A percentile compares a stretch with the other conserved stretches of the same genome.
These are phyloP conservation scores for Tautogolabrus adspersus DNA, from an alignment of 2,113 vertebrate species.

Conservation along the genomic window DNA sequence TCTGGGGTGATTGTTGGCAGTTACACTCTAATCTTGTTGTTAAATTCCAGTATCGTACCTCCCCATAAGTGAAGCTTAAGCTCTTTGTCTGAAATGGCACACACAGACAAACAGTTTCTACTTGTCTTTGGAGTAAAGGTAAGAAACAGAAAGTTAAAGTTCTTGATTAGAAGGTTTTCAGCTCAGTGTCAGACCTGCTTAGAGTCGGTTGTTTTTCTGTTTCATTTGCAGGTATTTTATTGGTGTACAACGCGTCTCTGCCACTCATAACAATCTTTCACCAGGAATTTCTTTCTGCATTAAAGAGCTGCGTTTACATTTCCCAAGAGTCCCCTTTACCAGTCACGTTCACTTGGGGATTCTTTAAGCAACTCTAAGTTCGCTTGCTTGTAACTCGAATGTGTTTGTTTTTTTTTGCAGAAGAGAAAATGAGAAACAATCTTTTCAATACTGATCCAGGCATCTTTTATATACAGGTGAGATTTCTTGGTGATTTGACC, in stretches of 20 bases:
- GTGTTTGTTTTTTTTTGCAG: too few relatives aligned
- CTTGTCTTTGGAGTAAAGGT: not conserved
- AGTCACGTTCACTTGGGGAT: too few relatives aligned
- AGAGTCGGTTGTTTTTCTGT: not conserved
- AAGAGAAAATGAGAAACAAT: too few relatives aligned
- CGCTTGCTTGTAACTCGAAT: too few relatives aligned
- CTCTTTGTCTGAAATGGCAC: not conserved
- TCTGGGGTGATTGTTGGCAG: slow-evolving; percentile 18
- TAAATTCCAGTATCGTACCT: slow-evolving; percentile 9
- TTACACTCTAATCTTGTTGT: not conserved
- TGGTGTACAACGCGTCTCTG: too few relatives aligned
- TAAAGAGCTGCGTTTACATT: too few relatives aligned
- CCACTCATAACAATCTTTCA: not conserved
- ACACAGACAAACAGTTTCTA: not conserved
- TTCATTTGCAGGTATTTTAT: not conserved
- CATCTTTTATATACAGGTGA: too few relatives aligned
- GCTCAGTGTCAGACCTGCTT: not conserved
- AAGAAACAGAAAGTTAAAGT: not conserved
- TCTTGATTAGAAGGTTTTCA: not conserved
- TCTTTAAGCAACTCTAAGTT: too few relatives aligned
- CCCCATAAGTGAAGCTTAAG: too few relatives aligned
- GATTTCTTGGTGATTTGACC: not conserved
- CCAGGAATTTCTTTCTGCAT: too few relatives aligned
- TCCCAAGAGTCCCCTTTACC: too few relatives aligned
- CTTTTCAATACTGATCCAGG: too few relatives aligned